phyloP scores from a whole-genome alignment of 2,888 invertebrate species.

The Pachycephus smyrnensis region DNA sequence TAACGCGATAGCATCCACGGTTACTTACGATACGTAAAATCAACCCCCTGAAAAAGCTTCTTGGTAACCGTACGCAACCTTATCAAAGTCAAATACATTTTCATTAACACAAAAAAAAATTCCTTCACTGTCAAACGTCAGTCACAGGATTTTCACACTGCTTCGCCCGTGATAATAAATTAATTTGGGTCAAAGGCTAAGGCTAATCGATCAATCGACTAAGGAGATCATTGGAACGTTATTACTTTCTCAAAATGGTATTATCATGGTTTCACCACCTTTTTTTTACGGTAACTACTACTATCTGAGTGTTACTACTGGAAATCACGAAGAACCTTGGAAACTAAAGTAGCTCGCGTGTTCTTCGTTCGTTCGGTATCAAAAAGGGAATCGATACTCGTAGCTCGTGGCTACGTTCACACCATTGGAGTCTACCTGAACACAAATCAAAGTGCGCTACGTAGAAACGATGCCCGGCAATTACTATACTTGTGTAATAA shows the following conservation, averaged over 20 bases:
- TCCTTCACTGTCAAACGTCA: not conserved
- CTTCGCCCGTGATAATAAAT: no score
- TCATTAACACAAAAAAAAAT: no score
- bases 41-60: not conserved
- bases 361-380: slow-evolving; percentile 33
- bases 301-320: no score
- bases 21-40: slow-evolving; percentile 16
- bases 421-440: slow-evolving; percentile 32
- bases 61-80: not conserved
- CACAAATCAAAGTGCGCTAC: slow-evolving; percentile 44
- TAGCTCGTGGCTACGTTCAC: slow-evolving; percentile 37
- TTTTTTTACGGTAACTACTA: no score
- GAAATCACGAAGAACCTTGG: no score
- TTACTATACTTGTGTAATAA: slow-evolving; percentile 60
- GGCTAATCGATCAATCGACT: no score
- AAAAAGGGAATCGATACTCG: slow-evolving; percentile 46
- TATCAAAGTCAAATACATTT: no score
- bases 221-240: no score
- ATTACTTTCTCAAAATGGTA: no score
- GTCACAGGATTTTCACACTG: no score
- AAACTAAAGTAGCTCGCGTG: not conserved
- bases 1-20: slow-evolving; percentile 65
- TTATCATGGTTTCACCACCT: no score
- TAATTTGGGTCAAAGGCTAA: no score
- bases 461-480: slow-evolving; percentile 40